Base-by-base conservation (phyloP, 2,113 vertebrate species). In the Chloebia gouldiae region DNA sequence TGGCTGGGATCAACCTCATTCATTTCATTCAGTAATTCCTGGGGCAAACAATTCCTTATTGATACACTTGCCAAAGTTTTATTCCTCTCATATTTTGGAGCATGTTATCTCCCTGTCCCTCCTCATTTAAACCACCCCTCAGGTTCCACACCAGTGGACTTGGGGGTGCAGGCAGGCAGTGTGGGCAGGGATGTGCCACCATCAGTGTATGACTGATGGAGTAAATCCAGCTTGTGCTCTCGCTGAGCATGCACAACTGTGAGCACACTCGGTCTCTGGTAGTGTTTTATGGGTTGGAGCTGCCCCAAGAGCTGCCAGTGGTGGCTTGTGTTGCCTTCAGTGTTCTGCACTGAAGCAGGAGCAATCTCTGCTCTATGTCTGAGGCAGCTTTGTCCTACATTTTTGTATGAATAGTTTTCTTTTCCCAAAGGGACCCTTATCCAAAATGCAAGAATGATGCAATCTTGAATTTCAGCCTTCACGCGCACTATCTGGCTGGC, bases 1-100 rank as follows among this genome's bases (percentile, higher is more conserved):
- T 88, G 59, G 37, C 80, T 76, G 60, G 59, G 57, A 80, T 42
- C 87, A 78, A 5, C 88, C 5, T 16, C 90, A 68, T 88, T 90
- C 42, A 73, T 80, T 94, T 95, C 59, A 82, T 91, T 92, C 64
- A 76, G 12, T 37, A 44, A 71, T 35, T 88, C 53, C 81, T 87
- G 56, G 37, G 50, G 61, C 37, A 90, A 75, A 80, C 39, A 69
- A 45, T 37, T 80, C n/a, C 24, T 47, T 81, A 35, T 39, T 76
- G 95, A 88, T 87, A 56, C 10, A 4, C 4, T 45, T 45, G 81
- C 89, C 69, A 80, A 57, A 68, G 80, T 91, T 92, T 15, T 49
- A n/a, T 61, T 94, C 76, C 25, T 81, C 42, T 90, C 92, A 40
- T 88, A 45, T 53, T 65, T 45, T 71, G 71, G 73, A 81, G 40